Conservation (phyloP, 2,113 vertebrate genomes). For the Peucedramus taeniatus region DNA sequence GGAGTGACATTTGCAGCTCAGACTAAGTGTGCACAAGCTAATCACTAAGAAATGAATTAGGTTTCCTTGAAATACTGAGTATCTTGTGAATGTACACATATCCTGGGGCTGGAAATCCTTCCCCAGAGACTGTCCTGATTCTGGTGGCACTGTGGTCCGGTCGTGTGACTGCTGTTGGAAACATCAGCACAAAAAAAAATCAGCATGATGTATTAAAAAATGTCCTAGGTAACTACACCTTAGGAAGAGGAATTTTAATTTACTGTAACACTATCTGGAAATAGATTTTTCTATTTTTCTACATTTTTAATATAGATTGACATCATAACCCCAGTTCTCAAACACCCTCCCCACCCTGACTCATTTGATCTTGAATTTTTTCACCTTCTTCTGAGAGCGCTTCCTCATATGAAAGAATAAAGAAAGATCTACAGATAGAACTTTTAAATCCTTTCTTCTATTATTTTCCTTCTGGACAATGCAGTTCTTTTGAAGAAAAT, state of each 20-base stretch:
- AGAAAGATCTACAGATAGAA: not conserved
- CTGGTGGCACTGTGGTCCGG: rapidly evolving
- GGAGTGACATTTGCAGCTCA: not conserved
- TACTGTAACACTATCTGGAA: not conserved
- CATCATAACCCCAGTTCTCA: not conserved
- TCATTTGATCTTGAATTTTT: not conserved
- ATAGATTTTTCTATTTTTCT: not conserved
- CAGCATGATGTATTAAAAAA: not conserved
- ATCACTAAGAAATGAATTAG: not conserved
- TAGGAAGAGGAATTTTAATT: not conserved
- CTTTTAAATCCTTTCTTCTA: not conserved
- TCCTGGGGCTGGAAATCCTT: not conserved
- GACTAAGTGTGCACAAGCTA: rapidly evolving
- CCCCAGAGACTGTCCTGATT: not conserved
- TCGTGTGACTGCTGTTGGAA: rapidly evolving
- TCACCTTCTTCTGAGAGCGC: not conserved
- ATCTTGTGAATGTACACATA: rapidly evolving
- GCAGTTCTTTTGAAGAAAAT: not conserved
- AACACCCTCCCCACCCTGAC: not conserved
- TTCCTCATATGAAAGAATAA: not conserved
- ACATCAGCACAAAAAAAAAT: not conserved
- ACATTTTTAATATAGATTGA: not conserved
- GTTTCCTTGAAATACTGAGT: not conserved
- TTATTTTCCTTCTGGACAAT: not conserved
- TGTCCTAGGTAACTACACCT: not conserved